phyloP scores from a whole-genome alignment of 2,888 invertebrate species.

The Heteromyza rotundicornis region DNA sequence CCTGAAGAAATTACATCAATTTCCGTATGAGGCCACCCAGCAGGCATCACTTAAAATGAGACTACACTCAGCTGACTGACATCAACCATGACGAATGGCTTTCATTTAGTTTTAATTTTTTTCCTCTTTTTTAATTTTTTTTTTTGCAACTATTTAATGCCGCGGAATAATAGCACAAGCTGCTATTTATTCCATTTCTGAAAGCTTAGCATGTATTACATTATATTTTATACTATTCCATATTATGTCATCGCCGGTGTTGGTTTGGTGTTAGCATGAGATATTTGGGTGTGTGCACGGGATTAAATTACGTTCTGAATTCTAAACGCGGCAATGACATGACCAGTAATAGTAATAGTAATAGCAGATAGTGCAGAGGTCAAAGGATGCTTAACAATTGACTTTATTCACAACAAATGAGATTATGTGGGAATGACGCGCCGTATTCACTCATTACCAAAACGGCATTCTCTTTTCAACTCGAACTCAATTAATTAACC shows the following conservation, averaged over 20 bases:
- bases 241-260: conserved; percentile 1
- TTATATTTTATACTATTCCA: too few species aligned
- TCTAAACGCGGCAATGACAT: background rate
- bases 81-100: conserved; percentile 12
- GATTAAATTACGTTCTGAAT: background rate
- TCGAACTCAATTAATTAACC: background rate
- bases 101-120: background rate
- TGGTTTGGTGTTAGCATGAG: background rate
- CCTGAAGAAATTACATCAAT: conserved; percentile 9
- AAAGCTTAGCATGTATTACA: too few species aligned
- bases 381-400: too few species aligned
- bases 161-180: too few species aligned
- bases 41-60: too few species aligned
- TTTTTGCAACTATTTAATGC: too few species aligned
- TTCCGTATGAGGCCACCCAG: background rate
- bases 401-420: too few species aligned
- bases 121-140: background rate
- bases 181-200: too few species aligned
- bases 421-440: too few species aligned
- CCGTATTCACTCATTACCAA: too few species aligned
- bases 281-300: background rate
- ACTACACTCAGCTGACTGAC: background rate
- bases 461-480: too few species aligned
- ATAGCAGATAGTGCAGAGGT: too few species aligned
- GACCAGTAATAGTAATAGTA: background rate